Evolutionary conservation across 2,113 vertebrate species (phyloP).

Genomic region (Ictidomys tridecemlineatus): DNA sequence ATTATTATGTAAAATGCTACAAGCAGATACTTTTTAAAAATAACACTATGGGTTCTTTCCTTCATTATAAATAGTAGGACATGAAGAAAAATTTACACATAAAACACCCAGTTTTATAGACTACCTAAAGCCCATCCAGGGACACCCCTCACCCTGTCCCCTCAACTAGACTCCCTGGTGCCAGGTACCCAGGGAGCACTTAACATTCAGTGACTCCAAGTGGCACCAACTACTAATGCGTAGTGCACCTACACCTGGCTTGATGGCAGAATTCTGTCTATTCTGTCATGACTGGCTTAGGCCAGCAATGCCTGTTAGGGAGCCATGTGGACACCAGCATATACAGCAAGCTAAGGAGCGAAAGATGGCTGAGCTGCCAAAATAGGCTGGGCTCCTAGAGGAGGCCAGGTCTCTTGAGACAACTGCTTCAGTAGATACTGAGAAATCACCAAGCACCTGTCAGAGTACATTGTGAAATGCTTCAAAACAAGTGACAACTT

Average conservation of each 20-base stretch:
- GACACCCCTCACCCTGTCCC: not conserved
- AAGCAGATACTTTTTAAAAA: not conserved
- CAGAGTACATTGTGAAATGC: not conserved
- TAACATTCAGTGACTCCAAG: not conserved
- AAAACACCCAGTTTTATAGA: not conserved
- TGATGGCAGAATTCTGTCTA: not conserved
- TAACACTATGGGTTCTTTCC: not conserved
- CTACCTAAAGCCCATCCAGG: not conserved
- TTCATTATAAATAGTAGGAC: not conserved
- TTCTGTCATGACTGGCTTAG: fast-evolving
- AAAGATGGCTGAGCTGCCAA: not conserved
- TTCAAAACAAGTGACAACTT: not conserved
- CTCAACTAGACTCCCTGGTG: not conserved
- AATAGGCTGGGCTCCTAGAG: not conserved
- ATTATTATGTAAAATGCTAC: not conserved
- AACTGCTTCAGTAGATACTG: not conserved
- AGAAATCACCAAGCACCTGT: not conserved
- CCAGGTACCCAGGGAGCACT: not conserved
- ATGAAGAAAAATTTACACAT: not conserved
- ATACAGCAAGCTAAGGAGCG: not conserved
- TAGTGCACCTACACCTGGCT: not conserved
- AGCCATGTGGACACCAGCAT: not conserved
- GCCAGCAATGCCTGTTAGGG: not conserved
- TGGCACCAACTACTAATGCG: not conserved
- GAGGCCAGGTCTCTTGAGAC: not conserved